A percentile compares a stretch with the other conserved stretches of the same genome.
Conservation (phyloP, 2,888 invertebrate genomes). For the Ophion slaviceki region DNA sequence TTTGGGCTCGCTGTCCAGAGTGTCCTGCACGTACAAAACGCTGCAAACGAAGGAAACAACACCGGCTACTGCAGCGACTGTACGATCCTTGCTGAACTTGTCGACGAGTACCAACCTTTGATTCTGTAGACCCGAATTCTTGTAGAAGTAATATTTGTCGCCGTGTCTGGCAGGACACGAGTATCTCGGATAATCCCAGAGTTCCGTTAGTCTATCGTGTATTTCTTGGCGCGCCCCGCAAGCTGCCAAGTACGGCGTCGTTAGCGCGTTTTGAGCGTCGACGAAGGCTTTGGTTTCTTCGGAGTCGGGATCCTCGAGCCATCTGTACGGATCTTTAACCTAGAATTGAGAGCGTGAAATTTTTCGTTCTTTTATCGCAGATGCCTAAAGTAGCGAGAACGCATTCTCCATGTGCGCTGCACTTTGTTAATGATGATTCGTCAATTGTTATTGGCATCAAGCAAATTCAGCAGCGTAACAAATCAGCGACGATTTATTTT, state of each 20-base stretch:
- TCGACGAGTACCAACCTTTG: conserved; percentile 88
- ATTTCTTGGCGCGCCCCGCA: conserved; percentile 91
- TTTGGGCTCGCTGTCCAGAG: conserved; percentile 89
- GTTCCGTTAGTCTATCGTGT: conserved; percentile 91
- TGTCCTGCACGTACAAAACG: conserved; percentile 95
- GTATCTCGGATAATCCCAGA: conserved; percentile 99
- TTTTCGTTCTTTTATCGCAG: not conserved
- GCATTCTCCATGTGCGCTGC: not conserved
- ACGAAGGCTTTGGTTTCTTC: conserved; percentile 96
- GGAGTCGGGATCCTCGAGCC: conserved; percentile 98
- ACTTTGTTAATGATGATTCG: not conserved
- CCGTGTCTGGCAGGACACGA: conserved; percentile 94
- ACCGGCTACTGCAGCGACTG: not conserved
- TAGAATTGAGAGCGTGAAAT: conserved; percentile 79
- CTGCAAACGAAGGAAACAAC: conserved; percentile 84
- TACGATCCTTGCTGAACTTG: not conserved
- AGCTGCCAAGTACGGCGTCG: conserved; percentile 92
- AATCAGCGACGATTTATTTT: too few relatives aligned
- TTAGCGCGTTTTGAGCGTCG: conserved; percentile 94
- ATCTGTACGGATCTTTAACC: conserved; percentile 96
- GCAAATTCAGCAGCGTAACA: not conserved
- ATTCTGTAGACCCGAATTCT: conserved; percentile 98
- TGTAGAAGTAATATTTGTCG: conserved; percentile 94
- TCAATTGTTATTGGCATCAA: not conserved
- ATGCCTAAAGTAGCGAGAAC: conserved; percentile 52